phyloP scores from a whole-genome alignment of 64 coral and sea anemone genomes.

The Stichodactyla mertensii region DNA sequence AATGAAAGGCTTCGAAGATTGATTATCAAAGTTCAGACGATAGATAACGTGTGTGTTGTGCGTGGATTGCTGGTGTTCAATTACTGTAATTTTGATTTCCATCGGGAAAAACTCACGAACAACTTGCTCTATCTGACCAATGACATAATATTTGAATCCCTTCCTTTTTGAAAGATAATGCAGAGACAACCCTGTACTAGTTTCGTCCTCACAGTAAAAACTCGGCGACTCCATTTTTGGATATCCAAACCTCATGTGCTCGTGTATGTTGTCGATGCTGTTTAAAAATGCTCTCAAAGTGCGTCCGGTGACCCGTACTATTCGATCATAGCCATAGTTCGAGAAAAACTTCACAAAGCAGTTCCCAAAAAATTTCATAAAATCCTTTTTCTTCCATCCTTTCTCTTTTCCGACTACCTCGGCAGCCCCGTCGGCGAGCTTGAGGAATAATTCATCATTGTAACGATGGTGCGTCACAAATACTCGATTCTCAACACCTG shows the following conservation, averaged over 20 bases:
- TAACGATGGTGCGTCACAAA: slow-evolving; percentile 83
- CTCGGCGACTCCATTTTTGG: slow-evolving; percentile 68
- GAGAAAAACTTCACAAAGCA: slow-evolving; percentile 90
- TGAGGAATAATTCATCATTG: slow-evolving; percentile 47
- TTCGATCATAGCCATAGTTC: slow-evolving; percentile 85
- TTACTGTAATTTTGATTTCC: slow-evolving; percentile 24
- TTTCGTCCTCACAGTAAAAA: slow-evolving; percentile 76
- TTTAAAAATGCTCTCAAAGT: slow-evolving; percentile 59
- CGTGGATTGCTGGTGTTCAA: background rate
- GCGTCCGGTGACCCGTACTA: slow-evolving; percentile 57
- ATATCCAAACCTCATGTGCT: slow-evolving; percentile 85
- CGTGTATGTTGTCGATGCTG: slow-evolving; percentile 78
- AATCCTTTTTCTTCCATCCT: slow-evolving; percentile 51
- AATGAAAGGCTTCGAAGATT: slow-evolving; percentile 41
- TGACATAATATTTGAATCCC: slow-evolving; percentile 71
- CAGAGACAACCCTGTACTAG: slow-evolving; percentile 55
- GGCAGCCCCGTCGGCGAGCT: slow-evolving; percentile 45
- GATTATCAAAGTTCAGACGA: slow-evolving; percentile 66
- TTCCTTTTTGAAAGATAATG: slow-evolving; percentile 63
- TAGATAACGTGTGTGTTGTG: slow-evolving; percentile 39
- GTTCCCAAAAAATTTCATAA: slow-evolving; percentile 69
- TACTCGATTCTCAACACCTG: slow-evolving; percentile 54
- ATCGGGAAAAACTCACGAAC: slow-evolving; percentile 35
- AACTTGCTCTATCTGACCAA: slow-evolving; percentile 56
- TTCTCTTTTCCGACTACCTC: slow-evolving; percentile 44